A percentile compares a stretch with the other conserved stretches of the same genome.
Evolutionary conservation across 1,140 invertebrate species (phyloP).

Genomic region (Globodera ellingtonae): DNA sequence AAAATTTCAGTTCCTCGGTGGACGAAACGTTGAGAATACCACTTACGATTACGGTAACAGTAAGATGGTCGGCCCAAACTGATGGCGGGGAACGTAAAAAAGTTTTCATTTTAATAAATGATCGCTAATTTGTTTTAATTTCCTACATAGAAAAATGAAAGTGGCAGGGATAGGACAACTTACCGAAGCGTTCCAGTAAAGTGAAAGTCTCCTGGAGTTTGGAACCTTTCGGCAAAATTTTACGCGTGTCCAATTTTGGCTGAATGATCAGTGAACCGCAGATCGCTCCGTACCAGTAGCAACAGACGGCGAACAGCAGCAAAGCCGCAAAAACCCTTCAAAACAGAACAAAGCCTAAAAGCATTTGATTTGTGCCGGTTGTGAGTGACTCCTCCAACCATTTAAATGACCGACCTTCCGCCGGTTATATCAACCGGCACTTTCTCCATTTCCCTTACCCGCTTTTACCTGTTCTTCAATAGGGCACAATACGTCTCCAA

Average conservation of each 20-base stretch:
- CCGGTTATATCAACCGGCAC: too few species aligned
- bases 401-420: too few species aligned
- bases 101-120: neutral
- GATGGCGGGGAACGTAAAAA: neutral
- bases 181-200: conserved; percentile 52
- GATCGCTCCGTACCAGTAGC: conserved; percentile 54
- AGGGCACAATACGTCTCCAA: conserved; percentile 45
- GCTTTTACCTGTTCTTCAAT: conserved; percentile 34
- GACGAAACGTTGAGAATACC: conserved; percentile 51
- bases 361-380: too few species aligned
- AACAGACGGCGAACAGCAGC: neutral
- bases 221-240: conserved; percentile 60
- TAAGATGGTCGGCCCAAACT: conserved; percentile 62
- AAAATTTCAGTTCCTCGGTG: conserved; percentile 36
- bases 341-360: neutral
- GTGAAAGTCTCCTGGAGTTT: conserved; percentile 53
- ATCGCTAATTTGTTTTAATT: neutral
- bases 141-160: too few species aligned
- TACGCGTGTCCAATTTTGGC: conserved; percentile 54
- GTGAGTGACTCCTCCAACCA: too few species aligned
- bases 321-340: conserved; percentile 29
- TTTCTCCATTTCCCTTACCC: too few species aligned
- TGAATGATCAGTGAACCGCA: conserved; percentile 50
- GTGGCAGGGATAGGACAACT: neutral
- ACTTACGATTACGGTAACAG: conserved; percentile 61